A percentile compares a stretch with the other conserved stretches of the same genome.
Conservation (phyloP, 2,888 invertebrate genomes). For the Alviniconcha strummeri region DNA sequence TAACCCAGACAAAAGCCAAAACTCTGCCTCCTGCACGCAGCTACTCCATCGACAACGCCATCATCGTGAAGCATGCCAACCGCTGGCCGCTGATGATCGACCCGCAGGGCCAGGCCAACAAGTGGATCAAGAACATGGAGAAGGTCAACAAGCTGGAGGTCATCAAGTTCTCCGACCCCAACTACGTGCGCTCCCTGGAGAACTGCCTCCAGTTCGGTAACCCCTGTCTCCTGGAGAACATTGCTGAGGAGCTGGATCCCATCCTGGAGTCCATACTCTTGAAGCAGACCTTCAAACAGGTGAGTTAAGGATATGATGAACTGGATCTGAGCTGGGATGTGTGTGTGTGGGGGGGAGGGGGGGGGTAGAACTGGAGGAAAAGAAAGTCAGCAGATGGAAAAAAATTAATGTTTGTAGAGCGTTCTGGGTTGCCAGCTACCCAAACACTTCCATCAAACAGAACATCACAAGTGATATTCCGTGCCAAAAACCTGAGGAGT, state of each 20-base stretch:
- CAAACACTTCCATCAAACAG: no score
- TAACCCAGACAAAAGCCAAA: no score
- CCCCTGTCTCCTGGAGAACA: conserved; percentile 87
- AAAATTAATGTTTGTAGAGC: no score
- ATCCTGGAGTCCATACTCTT: conserved; percentile 84
- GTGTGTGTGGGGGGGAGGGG: no score
- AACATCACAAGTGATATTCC: no score
- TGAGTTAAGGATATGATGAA: conserved; percentile 73
- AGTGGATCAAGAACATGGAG: conserved; percentile 96
- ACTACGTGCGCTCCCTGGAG: conserved; percentile 87
- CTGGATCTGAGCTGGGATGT: no score
- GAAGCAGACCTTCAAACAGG: conserved; percentile 86
- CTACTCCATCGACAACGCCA: conserved; percentile 72
- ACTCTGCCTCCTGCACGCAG: conserved; percentile 43
- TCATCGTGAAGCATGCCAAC: conserved; percentile 69
- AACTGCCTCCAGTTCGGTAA: conserved; percentile 79
- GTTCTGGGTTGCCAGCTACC: no score
- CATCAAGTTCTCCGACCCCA: conserved; percentile 87
- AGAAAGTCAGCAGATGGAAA: no score
- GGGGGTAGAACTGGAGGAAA: no score
- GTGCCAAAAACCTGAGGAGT: no score
- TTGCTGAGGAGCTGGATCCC: conserved; percentile 79
- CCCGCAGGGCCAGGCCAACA: conserved; percentile 87
- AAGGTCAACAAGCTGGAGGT: conserved; percentile 86
- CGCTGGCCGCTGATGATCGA: conserved; percentile 74